These are phyloP conservation scores for Otus sunia DNA, from an alignment of 2,113 vertebrate genomes.

Conservation along the genomic window DNA sequence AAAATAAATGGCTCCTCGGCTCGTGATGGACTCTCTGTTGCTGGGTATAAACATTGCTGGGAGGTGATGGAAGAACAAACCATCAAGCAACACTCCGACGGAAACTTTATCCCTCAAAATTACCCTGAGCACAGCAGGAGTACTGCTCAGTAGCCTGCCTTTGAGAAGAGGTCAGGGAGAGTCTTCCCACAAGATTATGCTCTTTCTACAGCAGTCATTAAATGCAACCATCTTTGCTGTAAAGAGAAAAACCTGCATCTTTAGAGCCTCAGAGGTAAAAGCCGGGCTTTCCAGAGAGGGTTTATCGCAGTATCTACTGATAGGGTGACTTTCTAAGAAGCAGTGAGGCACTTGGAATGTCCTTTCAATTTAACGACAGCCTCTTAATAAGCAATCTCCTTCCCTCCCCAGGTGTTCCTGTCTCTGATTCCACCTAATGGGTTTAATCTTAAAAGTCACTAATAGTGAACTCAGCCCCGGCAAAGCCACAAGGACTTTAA, in stretches of 20 bases:
- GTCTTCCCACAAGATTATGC: background rate
- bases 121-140: constrained; percentile 15
- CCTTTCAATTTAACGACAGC: background rate
- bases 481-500: background rate
- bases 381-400: background rate
- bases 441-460: background rate
- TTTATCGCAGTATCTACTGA: background rate
- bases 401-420: background rate
- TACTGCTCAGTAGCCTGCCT: background rate
- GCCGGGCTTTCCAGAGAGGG: background rate
- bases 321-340: background rate
- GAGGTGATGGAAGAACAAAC: constrained; percentile 11
- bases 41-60: background rate
- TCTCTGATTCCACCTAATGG: background rate
- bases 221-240: background rate
- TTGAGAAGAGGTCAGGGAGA: background rate
- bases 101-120: constrained; percentile 26
- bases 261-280: background rate
- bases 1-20: background rate
- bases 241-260: background rate
- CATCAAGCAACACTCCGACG: background rate
- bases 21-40: background rate
- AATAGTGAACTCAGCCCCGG: background rate
- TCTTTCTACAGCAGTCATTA: background rate
- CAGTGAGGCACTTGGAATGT: background rate